Conservation (phyloP, 53 echinoderm and acorn worm genomes). For the Arbacia lixula region DNA sequence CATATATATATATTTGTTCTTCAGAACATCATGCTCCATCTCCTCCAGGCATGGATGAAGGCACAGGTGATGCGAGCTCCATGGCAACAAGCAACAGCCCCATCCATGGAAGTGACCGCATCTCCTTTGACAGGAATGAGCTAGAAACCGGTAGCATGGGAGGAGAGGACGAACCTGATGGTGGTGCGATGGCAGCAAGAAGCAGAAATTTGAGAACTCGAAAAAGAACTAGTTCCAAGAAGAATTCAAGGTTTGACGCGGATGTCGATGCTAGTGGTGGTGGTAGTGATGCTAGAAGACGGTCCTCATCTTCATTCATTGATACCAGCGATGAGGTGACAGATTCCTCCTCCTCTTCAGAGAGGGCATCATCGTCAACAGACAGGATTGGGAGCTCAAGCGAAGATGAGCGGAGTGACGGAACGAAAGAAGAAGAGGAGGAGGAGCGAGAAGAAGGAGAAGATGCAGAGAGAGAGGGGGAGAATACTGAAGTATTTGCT, state of each 20-base stretch:
- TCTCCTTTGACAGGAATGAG: neutral
- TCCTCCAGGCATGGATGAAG: neutral
- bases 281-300: constrained; percentile 1
- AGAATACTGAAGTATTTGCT: neutral
- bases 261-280: constrained; percentile 6
- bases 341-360: neutral
- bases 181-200: neutral
- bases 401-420: constrained; percentile 17
- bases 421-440: neutral
- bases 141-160: neutral
- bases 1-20: too few species aligned
- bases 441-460: too few species aligned
- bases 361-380: neutral
- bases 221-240: too few species aligned
- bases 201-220: constrained; percentile 1
- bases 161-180: constrained; percentile 16
- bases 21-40: too few species aligned
- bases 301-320: neutral
- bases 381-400: constrained; percentile 44
- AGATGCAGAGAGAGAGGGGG: neutral
- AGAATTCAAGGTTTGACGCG: too few species aligned
- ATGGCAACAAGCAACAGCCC: neutral
- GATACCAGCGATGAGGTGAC: constrained; percentile 48
- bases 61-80: neutral
- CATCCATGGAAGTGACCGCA: neutral